Percentiles rank a stretch among this genome's conserved stretches.
Conservation (phyloP, 2,113 vertebrate species). For the Psilopsiagon aurifrons region DNA sequence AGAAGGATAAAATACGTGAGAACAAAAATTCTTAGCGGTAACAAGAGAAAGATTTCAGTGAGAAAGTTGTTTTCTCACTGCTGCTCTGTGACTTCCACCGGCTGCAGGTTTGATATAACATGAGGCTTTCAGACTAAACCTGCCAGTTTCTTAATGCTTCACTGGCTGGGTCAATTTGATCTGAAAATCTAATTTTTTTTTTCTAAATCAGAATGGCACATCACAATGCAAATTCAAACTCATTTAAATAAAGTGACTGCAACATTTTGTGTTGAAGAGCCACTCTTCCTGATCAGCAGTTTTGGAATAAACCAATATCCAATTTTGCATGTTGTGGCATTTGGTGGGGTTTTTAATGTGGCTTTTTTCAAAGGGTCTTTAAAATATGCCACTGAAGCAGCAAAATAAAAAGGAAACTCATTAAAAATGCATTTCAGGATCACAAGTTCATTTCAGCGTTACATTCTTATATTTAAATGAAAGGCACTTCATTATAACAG, state of each 20-base stretch:
- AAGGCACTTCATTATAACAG: conserved; percentile 99
- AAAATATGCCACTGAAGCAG: conserved; percentile 99
- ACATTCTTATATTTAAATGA: conserved; percentile 99
- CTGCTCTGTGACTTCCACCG: conserved; percentile 81
- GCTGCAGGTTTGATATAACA: conserved; percentile 95
- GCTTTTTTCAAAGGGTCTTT: conserved; percentile 93
- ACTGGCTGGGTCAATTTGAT: conserved; percentile 99
- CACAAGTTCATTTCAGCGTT: conserved; percentile 96
- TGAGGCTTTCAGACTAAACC: conserved; percentile 96
- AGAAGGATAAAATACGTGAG: conserved; percentile 60
- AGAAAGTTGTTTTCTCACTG: conserved; percentile 81
- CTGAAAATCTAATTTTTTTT: conserved; percentile 99
- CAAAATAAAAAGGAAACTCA: conserved; percentile 99
- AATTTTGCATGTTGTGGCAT: conserved; percentile 98
- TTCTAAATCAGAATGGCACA: conserved; percentile 99
- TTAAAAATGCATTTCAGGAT: conserved; percentile 99
- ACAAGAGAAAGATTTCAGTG: conserved; percentile 71
- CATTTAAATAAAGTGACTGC: conserved; percentile 99
- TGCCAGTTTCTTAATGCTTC: conserved; percentile 99
- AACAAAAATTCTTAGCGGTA: conserved; percentile 35
- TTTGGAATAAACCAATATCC: conserved; percentile 99
- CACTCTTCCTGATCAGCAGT: conserved; percentile 99
- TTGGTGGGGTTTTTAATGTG: conserved; percentile 96
- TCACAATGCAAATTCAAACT: conserved; percentile 99
- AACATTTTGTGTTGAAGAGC: conserved; percentile 99